phyloP scores from a whole-genome alignment of 2,797 vertebrate species.

The Passerculus sandwichensis region DNA sequence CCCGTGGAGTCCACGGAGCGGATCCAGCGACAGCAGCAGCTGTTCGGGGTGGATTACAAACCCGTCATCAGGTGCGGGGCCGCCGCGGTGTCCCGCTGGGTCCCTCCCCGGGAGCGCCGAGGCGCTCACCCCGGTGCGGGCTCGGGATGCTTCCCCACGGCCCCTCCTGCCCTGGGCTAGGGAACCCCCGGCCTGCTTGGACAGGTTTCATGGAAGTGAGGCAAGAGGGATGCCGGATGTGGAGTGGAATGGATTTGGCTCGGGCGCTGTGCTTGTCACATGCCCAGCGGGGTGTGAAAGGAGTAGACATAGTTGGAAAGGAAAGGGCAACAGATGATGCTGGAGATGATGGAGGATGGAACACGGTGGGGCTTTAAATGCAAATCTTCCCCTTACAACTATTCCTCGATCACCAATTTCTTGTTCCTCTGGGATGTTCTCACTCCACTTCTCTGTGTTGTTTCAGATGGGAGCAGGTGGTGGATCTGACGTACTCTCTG shows the following conservation, averaged over 20 bases:
- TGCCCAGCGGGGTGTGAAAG: neutral
- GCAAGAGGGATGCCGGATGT: neutral
- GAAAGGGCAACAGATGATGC: rapidly evolving
- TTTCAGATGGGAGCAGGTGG: slow-evolving; percentile 93
- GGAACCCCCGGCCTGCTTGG: neutral
- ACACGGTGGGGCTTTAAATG: neutral
- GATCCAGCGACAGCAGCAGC: slow-evolving; percentile 89
- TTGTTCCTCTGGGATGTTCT: neutral
- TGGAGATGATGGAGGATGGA: neutral
- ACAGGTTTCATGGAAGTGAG: neutral
- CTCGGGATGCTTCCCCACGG: neutral
- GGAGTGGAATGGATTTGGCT: neutral
- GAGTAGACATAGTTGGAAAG: neutral
- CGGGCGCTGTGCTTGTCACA: neutral
- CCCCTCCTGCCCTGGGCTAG: neutral
- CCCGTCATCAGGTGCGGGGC: slow-evolving; percentile 83
- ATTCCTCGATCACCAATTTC: rapidly evolving
- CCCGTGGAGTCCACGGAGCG: slow-evolving; percentile 91
- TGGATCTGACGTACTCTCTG: slow-evolving; percentile 89
- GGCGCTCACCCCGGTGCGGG: neutral
- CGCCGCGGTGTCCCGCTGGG: neutral
- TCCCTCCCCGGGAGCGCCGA: neutral
- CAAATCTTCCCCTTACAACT: neutral
- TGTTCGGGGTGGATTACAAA: slow-evolving; percentile 94
- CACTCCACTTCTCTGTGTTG: neutral